These are phyloP conservation scores for Bolinopsis microptera DNA, from an alignment of 37 sponge, comb jelly and placozoan genomes.

Conservation along the genomic window DNA sequence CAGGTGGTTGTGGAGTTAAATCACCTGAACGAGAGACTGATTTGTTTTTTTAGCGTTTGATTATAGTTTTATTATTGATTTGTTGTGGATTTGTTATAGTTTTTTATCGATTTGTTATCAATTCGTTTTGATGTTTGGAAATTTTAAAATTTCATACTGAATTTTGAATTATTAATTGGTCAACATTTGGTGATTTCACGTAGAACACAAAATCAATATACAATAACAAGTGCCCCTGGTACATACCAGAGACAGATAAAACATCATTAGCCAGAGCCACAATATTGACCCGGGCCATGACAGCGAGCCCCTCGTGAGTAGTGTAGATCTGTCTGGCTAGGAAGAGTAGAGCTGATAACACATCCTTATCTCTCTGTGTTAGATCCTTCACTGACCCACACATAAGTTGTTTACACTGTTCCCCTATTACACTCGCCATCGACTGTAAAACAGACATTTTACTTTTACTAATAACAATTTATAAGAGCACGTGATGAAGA, in stretches of 20 bases:
- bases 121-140: no score
- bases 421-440: constrained; percentile 22
- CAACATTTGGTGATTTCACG: no score
- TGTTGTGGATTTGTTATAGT: no score
- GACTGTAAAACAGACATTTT: neutral
- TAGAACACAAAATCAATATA: no score
- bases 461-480: neutral
- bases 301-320: constrained; percentile 19
- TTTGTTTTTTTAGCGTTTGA: no score
- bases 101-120: no score
- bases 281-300: neutral
- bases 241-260: neutral
- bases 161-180: no score
- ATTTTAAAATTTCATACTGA: no score
- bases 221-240: no score
- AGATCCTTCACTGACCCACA: neutral
- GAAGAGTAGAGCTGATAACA: constrained; percentile 26
- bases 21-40: neutral
- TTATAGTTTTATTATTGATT: no score
- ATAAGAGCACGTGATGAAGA: no score
- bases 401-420: constrained; percentile 3
- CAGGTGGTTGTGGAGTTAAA: constrained; percentile 23
- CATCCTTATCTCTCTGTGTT: neutral
- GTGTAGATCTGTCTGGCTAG: constrained; percentile 48
- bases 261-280: constrained; percentile 10